A percentile compares a stretch with the other conserved stretches of the same genome.
Evolutionary conservation across 2,113 vertebrate genomes (phyloP).

Genomic region (Motacilla alba): DNA sequence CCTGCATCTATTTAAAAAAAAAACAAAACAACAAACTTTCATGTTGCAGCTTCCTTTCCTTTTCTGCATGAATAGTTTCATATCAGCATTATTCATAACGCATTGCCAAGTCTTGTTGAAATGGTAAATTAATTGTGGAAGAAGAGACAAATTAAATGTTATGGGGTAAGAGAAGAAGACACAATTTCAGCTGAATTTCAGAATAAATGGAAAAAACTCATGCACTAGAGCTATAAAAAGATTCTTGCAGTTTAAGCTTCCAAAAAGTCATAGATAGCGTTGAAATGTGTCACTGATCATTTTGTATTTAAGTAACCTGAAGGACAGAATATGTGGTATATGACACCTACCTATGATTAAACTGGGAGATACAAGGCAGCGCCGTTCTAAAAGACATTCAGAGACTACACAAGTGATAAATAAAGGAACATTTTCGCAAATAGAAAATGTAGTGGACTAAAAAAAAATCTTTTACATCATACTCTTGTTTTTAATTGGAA

Average conservation of each 20-base stretch:
- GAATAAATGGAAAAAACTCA: background rate
- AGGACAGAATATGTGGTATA: background rate
- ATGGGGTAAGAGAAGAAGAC: background rate
- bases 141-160: conserved; percentile 37
- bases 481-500: background rate
- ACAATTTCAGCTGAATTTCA: background rate
- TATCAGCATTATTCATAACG: background rate
- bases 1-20: background rate
- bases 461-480: background rate
- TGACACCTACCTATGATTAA: conserved; percentile 12
- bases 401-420: background rate
- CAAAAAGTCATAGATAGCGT: background rate
- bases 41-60: background rate
- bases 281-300: conserved; percentile 12
- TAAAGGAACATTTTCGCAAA: conserved; percentile 2
- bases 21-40: background rate
- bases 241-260: conserved; percentile 17
- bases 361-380: background rate
- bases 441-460: background rate
- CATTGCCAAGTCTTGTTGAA: conserved; percentile 23
- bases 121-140: conserved; percentile 13
- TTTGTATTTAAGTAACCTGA: conserved; percentile 4
- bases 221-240: conserved; percentile 5
- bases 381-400: background rate
- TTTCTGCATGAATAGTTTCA: background rate